Evolutionary conservation across 2,113 vertebrate genomes (phyloP), one percentile per base, ranked within the genome.

Genomic region (Leptocoma aspasia): DNA sequence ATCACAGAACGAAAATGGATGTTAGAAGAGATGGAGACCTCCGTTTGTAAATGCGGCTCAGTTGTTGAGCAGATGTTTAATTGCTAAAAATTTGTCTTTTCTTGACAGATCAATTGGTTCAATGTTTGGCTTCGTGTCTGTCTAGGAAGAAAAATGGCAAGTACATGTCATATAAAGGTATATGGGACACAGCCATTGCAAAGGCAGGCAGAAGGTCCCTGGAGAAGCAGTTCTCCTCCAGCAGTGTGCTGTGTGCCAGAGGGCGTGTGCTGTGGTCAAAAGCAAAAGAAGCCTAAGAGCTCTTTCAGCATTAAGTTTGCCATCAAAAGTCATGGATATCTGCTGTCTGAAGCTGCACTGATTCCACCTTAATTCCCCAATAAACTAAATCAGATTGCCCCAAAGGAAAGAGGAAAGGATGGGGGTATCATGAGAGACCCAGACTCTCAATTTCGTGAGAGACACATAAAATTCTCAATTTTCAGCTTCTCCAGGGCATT

Each of bases 11-110:
- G 45, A 60, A 90, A 80, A 9, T 4, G 13, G 39, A 35, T 68
- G 13, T 44, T 86, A 60, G 50, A 44, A 80, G 64, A 82, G 70
- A 35, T 28, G 26, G 47, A 88, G 31, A 78, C 52, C 42, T 78
- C 22, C 22, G 47, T 56, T 91, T 72, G 22, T 70, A 75, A 92
- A 71, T 52, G 19, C 28, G 10, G 15, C 81, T 92, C 45, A n/a
- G 70, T 87, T 91, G 42, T 35, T 86, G 68, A 81, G 42, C 47
- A 70, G 92, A 52, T 70, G 68, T 50, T 90, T 75, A 83, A 83
- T 78, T 83, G 56, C 69, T 78, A 73, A 81, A 86, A 89, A 59
- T 33, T 26, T 81, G 35, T 85, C 69, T 82, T 89, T 35, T 26
- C n/a, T 49, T 60, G 60, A 33, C 12, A 59, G 65, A 92, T 86